Evolutionary conservation across 2,113 vertebrate species (phyloP), one percentile per base, ranked within the genome.

Genomic region (Porphyrio hochstetteri): DNA sequence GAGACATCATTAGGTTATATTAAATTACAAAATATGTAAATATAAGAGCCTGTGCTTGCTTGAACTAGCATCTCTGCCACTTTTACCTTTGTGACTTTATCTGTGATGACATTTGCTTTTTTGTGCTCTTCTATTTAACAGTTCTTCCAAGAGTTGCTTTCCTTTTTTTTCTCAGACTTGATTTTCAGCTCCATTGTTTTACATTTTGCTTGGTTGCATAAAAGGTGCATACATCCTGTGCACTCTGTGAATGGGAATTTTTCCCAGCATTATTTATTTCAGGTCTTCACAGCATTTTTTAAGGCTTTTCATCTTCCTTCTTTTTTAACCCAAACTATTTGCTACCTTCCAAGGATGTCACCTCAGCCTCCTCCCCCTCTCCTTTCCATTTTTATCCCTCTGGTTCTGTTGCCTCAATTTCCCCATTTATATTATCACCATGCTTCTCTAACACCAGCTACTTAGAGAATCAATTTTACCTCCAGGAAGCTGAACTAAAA

Each of bases 1-100:
- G 92, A 97, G 93, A 93, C 81, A 94, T 97, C 93, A 95, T 94
- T 96, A 96, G 70, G 86, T 72, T 91, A 93, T 85, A 95, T 95
- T 94, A 96, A 96, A 96, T 96, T 95, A 95, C 74, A 93, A 96
- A 96, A 96, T 97, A 97, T 92, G 91, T 95, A 96, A 96, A 95
- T 96, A 96, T 93, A 96, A 96, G 83, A 95, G 83, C 40, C 40
- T 91, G n/a, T 57, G 72, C 70, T 95, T 96, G 91, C 92, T 92
- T 95, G 91, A 96, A 94, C 86, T 92, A 96, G 93, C 86, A 91
- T 28, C 63, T 94, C 91, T 95, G 96, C 92, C 86, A 89, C 83
- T 96, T 94, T 82, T 96, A 93, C 83, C 81, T 94, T 92, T 91
- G 95, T 87, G 92, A 94, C 83, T 92, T 92, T 76, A 94, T 92